A percentile compares a stretch with the other conserved stretches of the same genome.
Evolutionary conservation across 2,113 vertebrate species (phyloP).

Genomic region (Cebidichthys violaceus): DNA sequence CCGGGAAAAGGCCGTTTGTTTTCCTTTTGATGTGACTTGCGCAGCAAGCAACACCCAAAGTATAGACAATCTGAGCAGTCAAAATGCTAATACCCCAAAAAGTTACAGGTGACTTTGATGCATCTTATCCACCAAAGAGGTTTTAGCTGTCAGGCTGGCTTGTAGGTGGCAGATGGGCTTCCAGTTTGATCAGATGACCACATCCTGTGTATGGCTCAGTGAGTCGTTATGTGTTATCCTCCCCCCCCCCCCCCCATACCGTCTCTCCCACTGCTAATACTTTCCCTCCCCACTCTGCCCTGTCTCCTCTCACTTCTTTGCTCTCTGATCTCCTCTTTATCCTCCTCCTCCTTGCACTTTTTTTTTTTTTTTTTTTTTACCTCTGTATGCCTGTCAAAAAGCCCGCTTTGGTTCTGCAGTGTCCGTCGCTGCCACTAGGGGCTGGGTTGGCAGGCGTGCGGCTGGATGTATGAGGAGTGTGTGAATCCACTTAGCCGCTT

Average conservation of each 20-base stretch:
- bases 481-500: constrained; percentile 44
- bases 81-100: constrained; percentile 39
- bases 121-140: constrained; percentile 29
- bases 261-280: constrained; percentile 42
- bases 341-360: constrained; percentile 27
- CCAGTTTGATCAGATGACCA: constrained; percentile 42
- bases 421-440: constrained; percentile 51
- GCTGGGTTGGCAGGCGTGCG: constrained; percentile 24
- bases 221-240: constrained; percentile 47
- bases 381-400: constrained; percentile 7
- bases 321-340: constrained; percentile 55
- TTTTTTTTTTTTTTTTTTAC: too few species aligned
- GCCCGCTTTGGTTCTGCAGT: constrained; percentile 20
- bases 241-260: neutral
- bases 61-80: neutral
- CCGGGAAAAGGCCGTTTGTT: constrained; percentile 10
- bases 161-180: constrained; percentile 43
- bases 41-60: neutral
- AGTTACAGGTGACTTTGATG: constrained; percentile 41
- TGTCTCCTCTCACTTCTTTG: constrained; percentile 34
- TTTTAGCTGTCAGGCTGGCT: constrained; percentile 40
- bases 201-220: constrained; percentile 45
- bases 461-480: neutral
- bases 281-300: constrained; percentile 21
- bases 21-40: neutral